A percentile compares a stretch with the other conserved stretches of the same genome.
phyloP scores from a whole-genome alignment of 2,888 invertebrate genomes.

The Acrobasis repandana region DNA sequence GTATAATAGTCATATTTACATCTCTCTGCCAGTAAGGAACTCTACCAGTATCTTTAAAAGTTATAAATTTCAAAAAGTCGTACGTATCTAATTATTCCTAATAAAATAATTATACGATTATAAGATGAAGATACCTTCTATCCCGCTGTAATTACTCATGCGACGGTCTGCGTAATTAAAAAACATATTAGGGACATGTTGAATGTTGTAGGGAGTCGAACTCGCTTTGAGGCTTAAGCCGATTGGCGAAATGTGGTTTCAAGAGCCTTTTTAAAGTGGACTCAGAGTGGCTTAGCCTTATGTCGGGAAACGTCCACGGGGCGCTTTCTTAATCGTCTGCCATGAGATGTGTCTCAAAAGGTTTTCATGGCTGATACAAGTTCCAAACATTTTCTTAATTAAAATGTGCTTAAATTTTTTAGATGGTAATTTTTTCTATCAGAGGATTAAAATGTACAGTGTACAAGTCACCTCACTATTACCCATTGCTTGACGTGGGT shows the following conservation, averaged over 20 bases:
- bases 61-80: too few relatives aligned
- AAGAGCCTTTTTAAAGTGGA: slow-evolving; percentile 55
- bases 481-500: too few relatives aligned
- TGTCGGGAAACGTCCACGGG: slow-evolving; percentile 1
- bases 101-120: too few relatives aligned
- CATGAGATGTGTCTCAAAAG: background rate
- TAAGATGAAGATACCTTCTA: slow-evolving; percentile 15
- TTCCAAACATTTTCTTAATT: background rate
- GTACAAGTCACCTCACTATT: too few relatives aligned
- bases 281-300: slow-evolving; percentile 45
- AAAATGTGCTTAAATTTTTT: background rate
- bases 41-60: too few relatives aligned
- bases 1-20: too few relatives aligned
- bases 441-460: too few relatives aligned
- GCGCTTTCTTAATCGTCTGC: slow-evolving; percentile 11
- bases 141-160: slow-evolving; percentile 3
- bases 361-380: background rate
- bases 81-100: too few relatives aligned
- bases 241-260: slow-evolving; percentile 49
- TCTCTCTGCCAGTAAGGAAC: too few relatives aligned
- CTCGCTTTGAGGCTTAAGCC: slow-evolving; percentile 52
- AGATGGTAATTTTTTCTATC: background rate
- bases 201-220: slow-evolving; percentile 23
- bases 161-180: slow-evolving; percentile 59
- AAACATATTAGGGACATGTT: slow-evolving; percentile 62